A percentile compares a stretch with the other conserved stretches of the same genome.
Conservation (phyloP, 2,113 vertebrate genomes). For the Ochotona curzoniae region DNA sequence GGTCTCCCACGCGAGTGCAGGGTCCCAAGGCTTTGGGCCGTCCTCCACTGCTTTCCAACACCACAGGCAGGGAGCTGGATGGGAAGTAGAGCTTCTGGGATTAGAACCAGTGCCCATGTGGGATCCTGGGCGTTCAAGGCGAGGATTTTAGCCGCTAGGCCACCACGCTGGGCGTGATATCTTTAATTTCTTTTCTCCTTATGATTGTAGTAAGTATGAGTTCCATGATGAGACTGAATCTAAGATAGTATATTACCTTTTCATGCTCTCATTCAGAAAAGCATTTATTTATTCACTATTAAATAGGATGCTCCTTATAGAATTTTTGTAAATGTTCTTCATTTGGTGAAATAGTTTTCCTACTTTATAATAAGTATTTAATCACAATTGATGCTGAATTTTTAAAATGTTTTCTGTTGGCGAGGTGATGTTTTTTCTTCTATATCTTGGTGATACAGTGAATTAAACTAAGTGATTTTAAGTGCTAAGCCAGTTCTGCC, state of each 20-base stretch:
- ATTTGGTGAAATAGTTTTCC: not conserved
- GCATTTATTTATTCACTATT: not conserved
- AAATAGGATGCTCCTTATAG: not conserved
- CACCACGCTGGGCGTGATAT: too few species aligned
- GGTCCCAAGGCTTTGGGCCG: too few species aligned
- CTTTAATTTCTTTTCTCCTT: not conserved
- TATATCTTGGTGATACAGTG: not conserved
- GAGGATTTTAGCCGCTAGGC: too few species aligned
- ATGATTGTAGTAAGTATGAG: not conserved
- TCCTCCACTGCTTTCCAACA: too few species aligned
- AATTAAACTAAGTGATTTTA: not conserved
- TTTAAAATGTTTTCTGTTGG: not conserved
- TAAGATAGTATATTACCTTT: not conserved
- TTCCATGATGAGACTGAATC: not conserved
- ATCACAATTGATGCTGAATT: not conserved
- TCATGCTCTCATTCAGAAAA: not conserved
- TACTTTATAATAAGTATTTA: not conserved
- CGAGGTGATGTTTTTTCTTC: not conserved
- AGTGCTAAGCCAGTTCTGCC: not conserved
- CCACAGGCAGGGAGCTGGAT: too few species aligned
- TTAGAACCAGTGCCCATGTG: too few species aligned
- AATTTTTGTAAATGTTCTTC: constrained; percentile 32
- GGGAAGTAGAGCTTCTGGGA: too few species aligned
- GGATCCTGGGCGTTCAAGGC: too few species aligned
- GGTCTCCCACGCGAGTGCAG: too few species aligned